Conservation (phyloP, 2,797 vertebrate species). For the Xerus rutilus region DNA sequence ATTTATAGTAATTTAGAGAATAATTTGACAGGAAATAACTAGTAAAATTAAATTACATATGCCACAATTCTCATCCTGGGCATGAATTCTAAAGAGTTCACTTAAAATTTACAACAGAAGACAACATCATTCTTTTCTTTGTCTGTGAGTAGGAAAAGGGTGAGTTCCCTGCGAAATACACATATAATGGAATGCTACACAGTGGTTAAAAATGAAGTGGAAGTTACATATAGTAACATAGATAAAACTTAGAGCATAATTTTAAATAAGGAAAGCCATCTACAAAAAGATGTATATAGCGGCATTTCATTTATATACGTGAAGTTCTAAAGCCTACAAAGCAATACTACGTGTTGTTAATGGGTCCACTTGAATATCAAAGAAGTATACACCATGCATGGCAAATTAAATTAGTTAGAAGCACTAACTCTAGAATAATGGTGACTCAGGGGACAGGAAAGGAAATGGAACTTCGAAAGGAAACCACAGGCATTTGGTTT, state of each 20-base stretch:
- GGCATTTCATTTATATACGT: not conserved
- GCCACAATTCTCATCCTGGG: not conserved
- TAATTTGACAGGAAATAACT: not conserved
- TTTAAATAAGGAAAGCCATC: not conserved
- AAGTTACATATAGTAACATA: not conserved
- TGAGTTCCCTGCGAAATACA: not conserved
- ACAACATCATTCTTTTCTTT: constrained; percentile 17
- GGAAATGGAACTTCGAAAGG: not conserved
- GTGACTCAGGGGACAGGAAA: not conserved
- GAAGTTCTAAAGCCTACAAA: constrained; percentile 43
- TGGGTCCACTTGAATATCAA: not conserved
- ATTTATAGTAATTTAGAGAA: constrained; percentile 57
- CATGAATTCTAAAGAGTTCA: constrained; percentile 49
- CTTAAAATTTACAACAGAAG: not conserved
- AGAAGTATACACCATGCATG: not conserved
- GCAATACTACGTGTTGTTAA: not conserved
- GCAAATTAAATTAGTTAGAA: constrained; percentile 40
- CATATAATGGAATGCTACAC: not conserved
- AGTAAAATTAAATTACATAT: constrained; percentile 29
- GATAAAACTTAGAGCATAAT: constrained; percentile 28
- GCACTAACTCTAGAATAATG: not conserved
- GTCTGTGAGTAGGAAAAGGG: constrained; percentile 19
- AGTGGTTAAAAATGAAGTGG: constrained; percentile 45
- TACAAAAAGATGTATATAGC: not conserved
- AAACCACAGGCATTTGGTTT: not conserved